Conservation (phyloP, 2,888 invertebrate species). For the Chaetogeoica ovagalla region DNA sequence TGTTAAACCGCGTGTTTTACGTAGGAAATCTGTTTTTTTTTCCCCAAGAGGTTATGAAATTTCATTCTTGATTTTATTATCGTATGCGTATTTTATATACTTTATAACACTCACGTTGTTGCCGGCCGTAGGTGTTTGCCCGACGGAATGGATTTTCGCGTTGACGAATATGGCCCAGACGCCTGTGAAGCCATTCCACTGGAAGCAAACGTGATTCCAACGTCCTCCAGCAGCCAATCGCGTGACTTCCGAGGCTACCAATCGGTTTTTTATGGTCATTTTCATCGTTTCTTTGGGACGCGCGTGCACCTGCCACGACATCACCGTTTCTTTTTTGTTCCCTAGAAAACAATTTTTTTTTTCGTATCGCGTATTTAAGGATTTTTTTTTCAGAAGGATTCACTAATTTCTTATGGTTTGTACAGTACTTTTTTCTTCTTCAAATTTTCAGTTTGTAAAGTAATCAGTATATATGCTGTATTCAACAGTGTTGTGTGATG, state of each 20-base stretch:
- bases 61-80: too few species aligned
- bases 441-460: too few species aligned
- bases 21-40: too few species aligned
- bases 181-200: conserved; percentile 37
- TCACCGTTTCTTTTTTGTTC: conserved; percentile 9
- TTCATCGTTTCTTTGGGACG: conserved; percentile 26
- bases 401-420: too few species aligned
- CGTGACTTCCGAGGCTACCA: conserved; percentile 32
- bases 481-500: too few species aligned
- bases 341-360: background rate
- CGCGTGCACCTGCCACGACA: conserved; percentile 31
- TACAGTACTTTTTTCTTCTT: too few species aligned
- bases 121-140: conserved; percentile 6
- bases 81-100: background rate
- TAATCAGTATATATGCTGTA: too few species aligned
- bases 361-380: too few species aligned
- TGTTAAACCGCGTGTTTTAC: too few species aligned
- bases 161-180: conserved; percentile 42
- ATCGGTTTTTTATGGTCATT: conserved; percentile 28
- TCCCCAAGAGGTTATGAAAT: too few species aligned
- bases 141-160: conserved; percentile 46
- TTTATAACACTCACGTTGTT: conserved; percentile 29
- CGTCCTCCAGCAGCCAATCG: conserved; percentile 3
- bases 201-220: conserved; percentile 42
- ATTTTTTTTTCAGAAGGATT: too few species aligned